Percentiles rank a stretch among this genome's conserved stretches.
phyloP scores from a whole-genome alignment of 2,888 invertebrate species.

The Agrochola circellaris region DNA sequence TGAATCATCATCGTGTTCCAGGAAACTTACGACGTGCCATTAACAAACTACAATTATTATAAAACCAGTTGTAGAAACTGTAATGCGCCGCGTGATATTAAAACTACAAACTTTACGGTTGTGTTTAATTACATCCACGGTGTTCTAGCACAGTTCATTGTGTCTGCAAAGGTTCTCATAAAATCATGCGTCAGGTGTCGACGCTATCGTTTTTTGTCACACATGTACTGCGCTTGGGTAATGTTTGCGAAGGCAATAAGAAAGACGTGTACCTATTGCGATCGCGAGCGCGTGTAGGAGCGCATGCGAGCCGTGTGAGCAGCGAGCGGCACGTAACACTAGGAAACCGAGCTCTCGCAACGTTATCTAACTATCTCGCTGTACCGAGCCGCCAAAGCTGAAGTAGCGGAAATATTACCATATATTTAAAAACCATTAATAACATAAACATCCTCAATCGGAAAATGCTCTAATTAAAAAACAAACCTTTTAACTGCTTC shows the following conservation, averaged over 20 bases:
- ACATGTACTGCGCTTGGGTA: constrained; percentile 71
- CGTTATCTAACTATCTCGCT: constrained; percentile 80
- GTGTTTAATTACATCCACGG: constrained; percentile 3
- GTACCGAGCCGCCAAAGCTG: constrained; percentile 16
- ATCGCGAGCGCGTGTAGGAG: constrained; percentile 68
- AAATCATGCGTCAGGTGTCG: constrained; percentile 9
- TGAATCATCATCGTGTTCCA: constrained; percentile 81
- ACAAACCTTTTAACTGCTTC: not conserved
- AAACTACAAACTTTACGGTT: not conserved
- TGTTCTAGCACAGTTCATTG: constrained; percentile 13
- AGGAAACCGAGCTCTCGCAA: constrained; percentile 81
- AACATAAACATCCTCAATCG: not conserved
- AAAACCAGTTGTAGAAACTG: constrained; percentile 59
- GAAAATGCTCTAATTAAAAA: not conserved
- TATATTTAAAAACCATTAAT: not conserved
- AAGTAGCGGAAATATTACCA: constrained; percentile 15
- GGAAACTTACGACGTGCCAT: constrained; percentile 76
- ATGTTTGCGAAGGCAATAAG: constrained; percentile 71
- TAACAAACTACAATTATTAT: constrained; percentile 63
- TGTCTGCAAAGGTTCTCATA: constrained; percentile 41
- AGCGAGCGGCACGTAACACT: constrained; percentile 79
- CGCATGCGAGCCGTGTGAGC: constrained; percentile 65
- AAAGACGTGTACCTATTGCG: constrained; percentile 65
- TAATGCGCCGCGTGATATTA: not conserved
- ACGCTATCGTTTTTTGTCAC: constrained; percentile 51